phyloP scores from a whole-genome alignment of 1,140 invertebrate species.

The Philotrypesis tridentata region DNA sequence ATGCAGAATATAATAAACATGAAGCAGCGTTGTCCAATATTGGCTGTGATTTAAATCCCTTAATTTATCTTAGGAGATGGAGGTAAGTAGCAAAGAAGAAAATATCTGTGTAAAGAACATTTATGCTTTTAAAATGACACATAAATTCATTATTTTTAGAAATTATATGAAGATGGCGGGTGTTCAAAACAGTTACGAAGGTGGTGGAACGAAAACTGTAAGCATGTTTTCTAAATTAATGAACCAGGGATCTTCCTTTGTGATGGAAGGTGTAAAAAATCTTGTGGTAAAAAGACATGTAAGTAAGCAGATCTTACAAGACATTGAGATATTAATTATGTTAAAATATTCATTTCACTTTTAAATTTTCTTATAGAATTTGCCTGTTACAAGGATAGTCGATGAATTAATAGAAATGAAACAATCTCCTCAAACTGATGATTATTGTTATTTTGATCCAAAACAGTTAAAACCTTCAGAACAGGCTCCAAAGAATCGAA shows the following conservation, averaged over 20 bases:
- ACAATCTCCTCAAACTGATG: conserved; percentile 85
- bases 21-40: conserved; percentile 84
- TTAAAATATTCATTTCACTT: conserved; percentile 6
- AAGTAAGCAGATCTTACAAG: conserved; percentile 70
- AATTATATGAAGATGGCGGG: conserved; percentile 88
- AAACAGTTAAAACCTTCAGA: conserved; percentile 88
- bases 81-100: conserved; percentile 76
- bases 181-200: conserved; percentile 84
- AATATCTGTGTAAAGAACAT: background rate
- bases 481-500: conserved; percentile 78
- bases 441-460: conserved; percentile 94
- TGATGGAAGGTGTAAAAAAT: conserved; percentile 99
- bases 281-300: conserved; percentile 98
- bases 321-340: conserved; percentile 9
- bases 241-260: conserved; percentile 96
- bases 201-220: conserved; percentile 96
- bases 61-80: conserved; percentile 93
- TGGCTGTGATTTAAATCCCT: conserved; percentile 88
- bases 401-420: conserved; percentile 93
- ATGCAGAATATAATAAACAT: conserved; percentile 89
- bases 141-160: conserved; percentile 66
- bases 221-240: conserved; percentile 99
- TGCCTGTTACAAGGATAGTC: conserved; percentile 93
- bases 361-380: conserved; percentile 76
- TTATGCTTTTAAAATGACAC: conserved; percentile 27